Evolutionary conservation across 2,113 vertebrate species (phyloP), one percentile per base, ranked within the genome.

Genomic region (Telmatochromis brachygnathus): DNA sequence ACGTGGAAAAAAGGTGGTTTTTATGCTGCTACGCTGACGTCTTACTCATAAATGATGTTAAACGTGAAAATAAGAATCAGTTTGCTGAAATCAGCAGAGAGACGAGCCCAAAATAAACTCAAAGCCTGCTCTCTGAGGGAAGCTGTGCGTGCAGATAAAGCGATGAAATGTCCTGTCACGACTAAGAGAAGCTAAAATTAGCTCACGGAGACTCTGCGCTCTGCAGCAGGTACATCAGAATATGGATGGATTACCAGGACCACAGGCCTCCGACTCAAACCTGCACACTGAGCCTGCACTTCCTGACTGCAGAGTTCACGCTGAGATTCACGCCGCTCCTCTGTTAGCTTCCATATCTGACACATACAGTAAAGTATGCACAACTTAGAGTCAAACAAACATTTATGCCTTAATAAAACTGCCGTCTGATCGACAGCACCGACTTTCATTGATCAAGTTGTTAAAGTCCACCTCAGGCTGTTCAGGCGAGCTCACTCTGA

Each of bases 121-220:
- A 23, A 53, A 55, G 12, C 23, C 33, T 53, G 19, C 21, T 33
- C 49, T 9, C 58, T 73, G 85, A 77, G 68, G n/a, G 68, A 83
- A 60, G 30, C n/a, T 56, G 81, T 4, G 60, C 55, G 70, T 19
- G 23, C 19, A 23, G 47, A 30, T 35, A 6, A 45, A 84, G 75
- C 17, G 56, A 73, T 86, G 77, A 88, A 86, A 86, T 56, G 26
- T 15, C 17, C 35, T 65, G 47, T 58, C 45, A 73, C 23, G n/a
- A 17, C 65, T 10, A 15, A 28, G 47, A 84, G 68, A 42, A 42
- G 9, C 87, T 87, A 84, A 87, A 88, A 90, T 83, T 65, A 89
- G 82, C 53, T 6, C 17, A 13, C 7, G 30, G 45, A 79, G 14
- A 45, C 14, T 62, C 83, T 62, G 82, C 4, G 7, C 14, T 35